These are phyloP conservation scores for Tragulus kanchil DNA, from an alignment of 2,113 vertebrate genomes.

Conservation along the genomic window DNA sequence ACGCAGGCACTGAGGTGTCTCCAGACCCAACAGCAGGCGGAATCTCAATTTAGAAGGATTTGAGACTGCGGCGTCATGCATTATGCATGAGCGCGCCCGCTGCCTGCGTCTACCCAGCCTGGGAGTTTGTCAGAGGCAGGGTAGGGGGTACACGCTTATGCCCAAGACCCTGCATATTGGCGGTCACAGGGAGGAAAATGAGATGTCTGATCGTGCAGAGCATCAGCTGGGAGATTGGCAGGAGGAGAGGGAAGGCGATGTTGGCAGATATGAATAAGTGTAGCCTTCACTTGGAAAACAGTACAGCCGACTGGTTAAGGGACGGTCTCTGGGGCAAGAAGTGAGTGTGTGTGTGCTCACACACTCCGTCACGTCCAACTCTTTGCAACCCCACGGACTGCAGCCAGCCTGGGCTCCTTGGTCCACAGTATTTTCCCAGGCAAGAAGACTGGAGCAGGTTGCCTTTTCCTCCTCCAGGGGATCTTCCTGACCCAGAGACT, in stretches of 20 bases:
- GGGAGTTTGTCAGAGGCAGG: neutral
- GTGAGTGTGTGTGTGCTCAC: neutral
- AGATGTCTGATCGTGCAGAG: conserved; percentile 60
- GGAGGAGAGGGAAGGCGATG: neutral
- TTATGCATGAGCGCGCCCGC: conserved; percentile 64
- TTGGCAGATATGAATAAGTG: neutral
- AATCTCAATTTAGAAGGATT: conserved; percentile 75
- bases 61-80: neutral
- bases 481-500: neutral
- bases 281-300: neutral
- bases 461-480: neutral
- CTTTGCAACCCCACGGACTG: neutral
- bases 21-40: conserved; percentile 62
- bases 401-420: neutral
- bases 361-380: neutral
- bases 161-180: conserved; percentile 37
- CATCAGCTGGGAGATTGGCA: conserved; percentile 54
- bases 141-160: neutral
- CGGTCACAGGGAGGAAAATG: conserved; percentile 62
- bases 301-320: neutral
- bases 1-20: conserved; percentile 77
- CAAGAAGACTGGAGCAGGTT: neutral
- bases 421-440: neutral
- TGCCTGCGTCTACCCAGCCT: neutral
- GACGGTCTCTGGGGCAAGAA: neutral